Base-by-base conservation (phyloP, 2,888 invertebrate genomes). In the Liopterus haemorrhoidalis region DNA sequence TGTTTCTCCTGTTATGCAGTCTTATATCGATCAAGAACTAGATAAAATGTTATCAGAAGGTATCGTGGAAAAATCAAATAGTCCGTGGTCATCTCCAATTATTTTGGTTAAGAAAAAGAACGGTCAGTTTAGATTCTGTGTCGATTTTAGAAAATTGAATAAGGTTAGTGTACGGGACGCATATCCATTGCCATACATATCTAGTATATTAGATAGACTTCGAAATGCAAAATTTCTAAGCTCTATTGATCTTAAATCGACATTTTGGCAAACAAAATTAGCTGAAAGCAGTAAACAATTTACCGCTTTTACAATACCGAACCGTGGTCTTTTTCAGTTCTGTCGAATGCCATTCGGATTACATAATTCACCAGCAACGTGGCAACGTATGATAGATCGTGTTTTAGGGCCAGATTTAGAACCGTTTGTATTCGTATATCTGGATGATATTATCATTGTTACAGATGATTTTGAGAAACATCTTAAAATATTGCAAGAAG, bases 121-220 rank as follows among this genome's bases (percentile, higher is more conserved):
- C 31, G 56, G 53, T 0, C 48, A 45, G 2, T 59, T 53, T 30
- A 38, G 60, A 3, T 57, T 63, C 11, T 57, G 60, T 32, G 53
- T 60, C 0, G 61, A 63, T 38, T 59, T 51, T 24, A 36, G 62
- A 4, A 55, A 57, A 25, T 33, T 64, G 0, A 66, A 63, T 40
- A 27, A 31, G 4, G 57, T 61, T 0, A 59, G 60, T 0, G 49
- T 53, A 21, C 46, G 52, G 8, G 58, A 62, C 46, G 57, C 59
- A 1, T 59, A 63, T 51, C 59, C 60, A 2, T 20, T 63, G 0
- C 63, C 53, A 0, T 54, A 57, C 21, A 57, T 62, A 15, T 51
- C 51, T 1, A 42, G 51, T 2, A 63, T 59, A 5, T 36, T 62
- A 16, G 55, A 60, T 22, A 51, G 54, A 19, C 47, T 64, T 1